A percentile compares a stretch with the other conserved stretches of the same genome.
Evolutionary conservation across 2,113 vertebrate genomes (phyloP).

Genomic region (Rousettus leschenaultii): DNA sequence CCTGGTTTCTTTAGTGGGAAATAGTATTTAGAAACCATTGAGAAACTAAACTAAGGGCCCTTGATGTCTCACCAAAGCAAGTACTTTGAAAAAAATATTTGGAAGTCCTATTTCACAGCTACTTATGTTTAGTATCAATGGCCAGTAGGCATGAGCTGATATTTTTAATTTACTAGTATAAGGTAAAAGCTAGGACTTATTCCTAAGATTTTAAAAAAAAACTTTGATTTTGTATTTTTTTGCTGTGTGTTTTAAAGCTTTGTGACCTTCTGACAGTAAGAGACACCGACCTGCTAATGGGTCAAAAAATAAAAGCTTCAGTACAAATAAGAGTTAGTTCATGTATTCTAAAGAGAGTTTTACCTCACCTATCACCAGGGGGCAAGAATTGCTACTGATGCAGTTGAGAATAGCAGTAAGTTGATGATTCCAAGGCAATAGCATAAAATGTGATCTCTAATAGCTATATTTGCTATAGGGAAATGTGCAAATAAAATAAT

Average conservation of each 20-base stretch:
- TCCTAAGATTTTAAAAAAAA: background rate
- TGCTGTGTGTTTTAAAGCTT: slow-evolving; percentile 19
- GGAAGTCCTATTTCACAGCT: background rate
- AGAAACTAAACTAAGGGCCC: background rate
- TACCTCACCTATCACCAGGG: background rate
- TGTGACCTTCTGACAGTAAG: slow-evolving; percentile 25
- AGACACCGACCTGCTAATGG: background rate
- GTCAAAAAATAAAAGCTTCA: slow-evolving; percentile 46
- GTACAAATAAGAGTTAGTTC: background rate
- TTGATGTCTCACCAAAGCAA: background rate
- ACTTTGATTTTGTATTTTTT: slow-evolving; percentile 38
- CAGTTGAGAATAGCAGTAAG: background rate
- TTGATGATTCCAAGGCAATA: background rate
- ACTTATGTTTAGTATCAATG: background rate
- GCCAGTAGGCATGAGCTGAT: background rate
- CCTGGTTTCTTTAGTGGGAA: background rate
- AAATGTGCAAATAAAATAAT: background rate
- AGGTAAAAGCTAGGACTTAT: background rate
- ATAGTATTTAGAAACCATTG: background rate
- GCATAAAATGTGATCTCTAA: background rate
- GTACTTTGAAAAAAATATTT: background rate
- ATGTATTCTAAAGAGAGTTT: background rate
- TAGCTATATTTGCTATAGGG: background rate
- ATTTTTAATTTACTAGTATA: background rate
- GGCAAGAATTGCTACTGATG: background rate